Evolutionary conservation across 2,888 invertebrate genomes (phyloP).

Genomic region (Scaptomyza flava): DNA sequence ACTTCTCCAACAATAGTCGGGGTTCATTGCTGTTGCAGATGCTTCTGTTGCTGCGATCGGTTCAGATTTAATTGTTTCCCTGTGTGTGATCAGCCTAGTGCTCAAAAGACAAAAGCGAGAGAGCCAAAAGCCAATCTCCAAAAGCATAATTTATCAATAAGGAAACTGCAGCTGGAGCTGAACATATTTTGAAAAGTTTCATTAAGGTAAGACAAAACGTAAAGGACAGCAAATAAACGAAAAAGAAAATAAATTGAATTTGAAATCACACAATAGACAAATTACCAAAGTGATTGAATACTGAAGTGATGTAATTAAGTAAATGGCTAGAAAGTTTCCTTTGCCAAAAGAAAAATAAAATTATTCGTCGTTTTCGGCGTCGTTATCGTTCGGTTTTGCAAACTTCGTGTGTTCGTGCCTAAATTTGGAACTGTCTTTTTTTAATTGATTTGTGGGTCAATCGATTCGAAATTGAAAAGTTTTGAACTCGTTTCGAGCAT

Average conservation of each 20-base stretch:
- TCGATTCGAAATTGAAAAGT: constrained; percentile 78
- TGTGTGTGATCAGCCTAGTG: constrained; percentile 28
- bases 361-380: constrained; percentile 1
- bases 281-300: constrained; percentile 14
- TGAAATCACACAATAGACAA: constrained; percentile 9
- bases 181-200: constrained; percentile 31
- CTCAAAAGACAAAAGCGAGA: neutral
- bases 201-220: constrained; percentile 40
- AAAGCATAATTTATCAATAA: constrained; percentile 31
- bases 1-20: constrained; percentile 57
- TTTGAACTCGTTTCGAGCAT: constrained; percentile 76
- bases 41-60: constrained; percentile 44
- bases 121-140: constrained; percentile 29
- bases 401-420: constrained; percentile 54
- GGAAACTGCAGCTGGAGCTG: constrained; percentile 54
- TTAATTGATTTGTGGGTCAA: constrained; percentile 70
- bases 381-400: neutral
- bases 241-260: constrained; percentile 8
- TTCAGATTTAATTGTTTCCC: constrained; percentile 31
- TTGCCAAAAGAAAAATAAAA: constrained; percentile 31
- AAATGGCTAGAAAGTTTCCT: constrained; percentile 29
- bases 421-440: constrained; percentile 65
- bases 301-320: constrained; percentile 56
- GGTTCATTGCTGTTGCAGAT: constrained; percentile 54
- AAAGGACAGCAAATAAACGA: neutral